Percentiles rank a stretch among this genome's conserved stretches.
These are phyloP conservation scores for Chaetops frenatus DNA, from an alignment of 2,113 vertebrate genomes.

Conservation along the genomic window DNA sequence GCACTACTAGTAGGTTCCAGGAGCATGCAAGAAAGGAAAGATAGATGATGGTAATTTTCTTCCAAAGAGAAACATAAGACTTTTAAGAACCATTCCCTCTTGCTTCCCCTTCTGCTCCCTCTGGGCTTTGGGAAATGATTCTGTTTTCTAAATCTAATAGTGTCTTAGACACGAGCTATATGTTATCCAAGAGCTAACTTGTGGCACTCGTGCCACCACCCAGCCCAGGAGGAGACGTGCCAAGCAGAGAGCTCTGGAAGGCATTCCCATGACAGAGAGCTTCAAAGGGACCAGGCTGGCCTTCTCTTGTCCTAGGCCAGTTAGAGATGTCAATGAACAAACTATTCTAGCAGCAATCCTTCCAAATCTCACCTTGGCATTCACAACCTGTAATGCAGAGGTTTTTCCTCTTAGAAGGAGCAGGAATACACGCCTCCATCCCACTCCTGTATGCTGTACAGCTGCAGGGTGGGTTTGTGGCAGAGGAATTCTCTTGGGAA, in stretches of 20 bases:
- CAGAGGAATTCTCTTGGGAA: not conserved
- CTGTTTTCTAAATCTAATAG: conserved; percentile 54
- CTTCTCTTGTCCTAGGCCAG: not conserved
- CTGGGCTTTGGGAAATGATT: conserved; percentile 54
- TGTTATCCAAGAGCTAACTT: conserved; percentile 30
- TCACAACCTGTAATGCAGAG: not conserved
- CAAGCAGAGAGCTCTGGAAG: not conserved
- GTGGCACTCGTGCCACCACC: not conserved
- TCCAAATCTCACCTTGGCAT: not conserved
- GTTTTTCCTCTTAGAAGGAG: not conserved
- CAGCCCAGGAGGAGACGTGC: not conserved
- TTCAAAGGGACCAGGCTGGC: not conserved
- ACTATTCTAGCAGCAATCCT: not conserved
- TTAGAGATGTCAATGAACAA: not conserved
- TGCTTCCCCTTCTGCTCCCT: conserved; percentile 52
- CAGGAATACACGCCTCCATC: accelerated
- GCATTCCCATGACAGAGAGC: not conserved
- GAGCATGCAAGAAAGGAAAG: conserved; percentile 56
- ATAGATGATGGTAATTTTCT: conserved; percentile 62
- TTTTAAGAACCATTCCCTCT: conserved; percentile 52
- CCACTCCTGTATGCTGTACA: not conserved
- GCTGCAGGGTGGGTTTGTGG: not conserved
- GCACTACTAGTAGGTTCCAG: conserved; percentile 35
- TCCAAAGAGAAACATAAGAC: conserved; percentile 54
- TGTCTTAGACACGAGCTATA: conserved; percentile 49